Conservation (phyloP, 2,888 invertebrate species). For the Augiades crinisus region DNA sequence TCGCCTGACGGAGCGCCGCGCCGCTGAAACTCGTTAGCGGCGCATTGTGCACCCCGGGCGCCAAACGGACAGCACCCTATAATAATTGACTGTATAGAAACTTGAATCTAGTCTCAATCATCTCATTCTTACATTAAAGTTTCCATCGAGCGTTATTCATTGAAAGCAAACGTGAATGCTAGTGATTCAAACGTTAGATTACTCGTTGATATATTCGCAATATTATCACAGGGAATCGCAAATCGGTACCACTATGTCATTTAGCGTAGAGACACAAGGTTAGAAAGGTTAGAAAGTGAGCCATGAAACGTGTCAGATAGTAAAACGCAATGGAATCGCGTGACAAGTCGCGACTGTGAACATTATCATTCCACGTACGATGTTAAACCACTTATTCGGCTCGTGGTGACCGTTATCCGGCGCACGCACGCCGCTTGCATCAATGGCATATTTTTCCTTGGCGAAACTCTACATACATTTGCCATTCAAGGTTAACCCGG, state of each 20-base stretch:
- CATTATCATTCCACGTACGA: constrained; percentile 77
- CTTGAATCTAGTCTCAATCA: constrained; percentile 28
- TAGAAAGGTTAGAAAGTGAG: constrained; percentile 60
- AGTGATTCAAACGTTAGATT: constrained; percentile 6
- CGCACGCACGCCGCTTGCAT: constrained; percentile 75
- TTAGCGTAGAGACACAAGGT: constrained; percentile 53
- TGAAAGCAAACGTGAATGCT: constrained; percentile 12
- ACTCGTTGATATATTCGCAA: constrained; percentile 35
- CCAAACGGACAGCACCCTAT: constrained; percentile 37
- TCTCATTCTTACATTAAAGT: constrained; percentile 13
- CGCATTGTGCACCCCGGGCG: constrained; percentile 51
- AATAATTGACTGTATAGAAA: constrained; percentile 42
- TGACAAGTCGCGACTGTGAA: constrained; percentile 58
- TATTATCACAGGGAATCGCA: constrained; percentile 17
- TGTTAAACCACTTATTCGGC: constrained; percentile 78
- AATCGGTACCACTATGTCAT: constrained; percentile 19
- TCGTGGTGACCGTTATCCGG: constrained; percentile 72
- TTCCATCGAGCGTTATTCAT: constrained; percentile 7
- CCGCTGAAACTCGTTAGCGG: constrained; percentile 59
- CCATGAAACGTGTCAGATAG: constrained; percentile 43
- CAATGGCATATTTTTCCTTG: constrained; percentile 78
- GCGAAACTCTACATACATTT: constrained; percentile 75
- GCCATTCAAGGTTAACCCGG: constrained; percentile 79
- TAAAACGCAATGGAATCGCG: constrained; percentile 50
- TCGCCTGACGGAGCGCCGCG: constrained; percentile 48